Conservation (phyloP, 2,113 vertebrate species). For the Dissostichus mawsoni region DNA sequence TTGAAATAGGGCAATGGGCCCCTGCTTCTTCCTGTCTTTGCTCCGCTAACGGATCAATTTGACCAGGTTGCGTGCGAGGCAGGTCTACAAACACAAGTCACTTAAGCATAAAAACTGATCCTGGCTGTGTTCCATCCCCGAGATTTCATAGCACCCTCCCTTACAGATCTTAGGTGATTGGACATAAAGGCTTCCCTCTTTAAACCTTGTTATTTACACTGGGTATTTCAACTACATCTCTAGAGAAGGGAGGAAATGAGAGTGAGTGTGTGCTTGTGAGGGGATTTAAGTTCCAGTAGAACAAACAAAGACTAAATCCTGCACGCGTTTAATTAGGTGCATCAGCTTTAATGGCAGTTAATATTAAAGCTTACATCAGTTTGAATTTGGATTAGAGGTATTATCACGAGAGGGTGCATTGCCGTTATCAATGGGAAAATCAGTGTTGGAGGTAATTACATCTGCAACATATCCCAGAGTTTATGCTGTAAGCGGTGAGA, state of each 20-base stretch:
- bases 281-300: constrained; percentile 36
- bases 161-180: constrained; percentile 41
- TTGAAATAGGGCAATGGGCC: constrained; percentile 51
- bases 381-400: constrained; percentile 60
- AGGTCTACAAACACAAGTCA: constrained; percentile 48
- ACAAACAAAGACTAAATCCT: constrained; percentile 41
- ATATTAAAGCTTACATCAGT: constrained; percentile 64
- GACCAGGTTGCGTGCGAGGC: constrained; percentile 22
- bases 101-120: constrained; percentile 43
- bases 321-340: constrained; percentile 57
- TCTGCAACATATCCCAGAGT: constrained; percentile 25
- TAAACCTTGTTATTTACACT: constrained; percentile 55
- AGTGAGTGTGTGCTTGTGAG: background rate
- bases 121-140: constrained; percentile 15
- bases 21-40: constrained; percentile 33
- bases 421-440: constrained; percentile 54
- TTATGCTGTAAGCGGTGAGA: constrained; percentile 38
- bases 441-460: constrained; percentile 54
- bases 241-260: background rate
- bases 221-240: constrained; percentile 43
- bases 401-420: constrained; percentile 33
- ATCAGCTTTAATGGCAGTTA: constrained; percentile 52
- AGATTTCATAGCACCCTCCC: constrained; percentile 17
- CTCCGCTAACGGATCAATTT: constrained; percentile 45
- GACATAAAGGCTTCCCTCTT: constrained; percentile 56